Base-by-base conservation (phyloP, 2,113 vertebrate species). In the Murina feae region DNA sequence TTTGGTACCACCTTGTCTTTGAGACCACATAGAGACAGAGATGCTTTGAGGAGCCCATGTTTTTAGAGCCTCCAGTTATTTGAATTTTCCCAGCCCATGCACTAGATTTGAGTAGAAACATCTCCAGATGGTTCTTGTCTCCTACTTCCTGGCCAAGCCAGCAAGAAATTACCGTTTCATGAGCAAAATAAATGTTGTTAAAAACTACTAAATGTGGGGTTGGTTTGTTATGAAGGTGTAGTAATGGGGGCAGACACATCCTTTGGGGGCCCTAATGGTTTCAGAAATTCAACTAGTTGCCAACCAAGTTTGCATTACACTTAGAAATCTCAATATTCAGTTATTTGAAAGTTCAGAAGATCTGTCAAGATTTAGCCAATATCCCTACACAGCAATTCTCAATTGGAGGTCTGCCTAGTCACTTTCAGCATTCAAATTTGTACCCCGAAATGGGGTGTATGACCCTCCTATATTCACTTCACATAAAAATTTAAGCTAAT, bases 221-320 rank as follows among this genome's bases (percentile, higher is more conserved):
- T 75, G 58, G 10, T 53, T 85, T 87, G 35, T 44, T 86, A 60
- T 7, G 13, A 86, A 91, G 32, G 3, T 25, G 42, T 37, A 60
- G 4, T 88, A 68, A 78, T 23, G 14, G 51, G 7, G 9, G 35
- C 30, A 88, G 71, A 85, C 11, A 51, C 32, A 12, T 69, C 86
- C 10, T 47, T 86, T 82, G 47, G 39, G 63, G 6, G 28, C 85
- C 12, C 2, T 30, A 75, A 6, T 21, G 4, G 84, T 90, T 84
- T 68, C 42, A 88, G 28, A 90, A 75, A 78, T 75, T 58, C 37
- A 95, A 85, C 42, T 42, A 78, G 60, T 30, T 81, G 4, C 49
- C 20, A 81, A 53, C 47, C 35, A 93, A 75, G 88, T 81, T 32
- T 91, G 10, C 5, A 30, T 85, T 87, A 80, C 47, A 49, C 30